Conservation (phyloP, 2,888 invertebrate species). For the Thalpophila matura region DNA sequence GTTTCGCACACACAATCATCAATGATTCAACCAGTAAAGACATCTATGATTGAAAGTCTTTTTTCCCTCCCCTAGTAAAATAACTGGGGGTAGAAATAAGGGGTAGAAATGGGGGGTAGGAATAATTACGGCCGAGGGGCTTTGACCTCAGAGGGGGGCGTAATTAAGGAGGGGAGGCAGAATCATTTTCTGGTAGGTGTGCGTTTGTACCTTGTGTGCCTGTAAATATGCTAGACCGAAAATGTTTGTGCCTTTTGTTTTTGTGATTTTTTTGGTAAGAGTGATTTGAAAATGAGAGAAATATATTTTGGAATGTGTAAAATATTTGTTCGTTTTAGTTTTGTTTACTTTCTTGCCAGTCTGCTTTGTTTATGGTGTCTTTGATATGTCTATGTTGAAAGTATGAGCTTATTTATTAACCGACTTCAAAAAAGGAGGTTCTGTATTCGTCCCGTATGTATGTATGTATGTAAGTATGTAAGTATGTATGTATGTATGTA, state of each 20-base stretch:
- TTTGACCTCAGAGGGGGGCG: conserved; percentile 66
- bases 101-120: conserved; percentile 65
- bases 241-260: conserved; percentile 14
- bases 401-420: no score
- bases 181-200: conserved; percentile 70
- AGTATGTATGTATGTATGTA: no score
- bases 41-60: conserved; percentile 74
- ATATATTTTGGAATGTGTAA: not conserved
- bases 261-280: not conserved
- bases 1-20: conserved; percentile 42
- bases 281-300: not conserved
- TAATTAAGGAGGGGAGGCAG: conserved; percentile 76
- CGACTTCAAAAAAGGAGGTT: no score
- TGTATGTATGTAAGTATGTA: no score
- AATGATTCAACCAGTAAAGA: conserved; percentile 55
- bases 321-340: not conserved
- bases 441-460: no score
- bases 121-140: conserved; percentile 77
- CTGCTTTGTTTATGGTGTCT: not conserved
- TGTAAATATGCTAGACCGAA: conserved; percentile 39
- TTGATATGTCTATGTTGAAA: no score
- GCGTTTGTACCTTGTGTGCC: conserved; percentile 59
- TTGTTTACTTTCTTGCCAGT: not conserved
- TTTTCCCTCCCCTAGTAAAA: conserved; percentile 58
- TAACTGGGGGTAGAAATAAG: conserved; percentile 60